phyloP scores from a whole-genome alignment of 2,113 vertebrate species.

The Pungitius pungitius region DNA sequence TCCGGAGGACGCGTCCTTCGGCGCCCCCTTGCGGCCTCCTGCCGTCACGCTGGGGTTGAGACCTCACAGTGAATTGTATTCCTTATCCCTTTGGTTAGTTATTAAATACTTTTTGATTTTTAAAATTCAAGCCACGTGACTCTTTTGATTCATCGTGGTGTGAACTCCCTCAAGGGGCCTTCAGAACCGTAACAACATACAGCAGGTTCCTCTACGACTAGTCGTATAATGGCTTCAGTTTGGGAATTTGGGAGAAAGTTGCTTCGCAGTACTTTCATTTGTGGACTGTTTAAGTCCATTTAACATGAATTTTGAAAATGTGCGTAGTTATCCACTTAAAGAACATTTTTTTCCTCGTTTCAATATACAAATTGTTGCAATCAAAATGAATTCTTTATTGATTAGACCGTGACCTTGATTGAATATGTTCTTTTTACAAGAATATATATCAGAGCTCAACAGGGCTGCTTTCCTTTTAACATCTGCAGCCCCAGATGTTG shows the following conservation, averaged over 20 bases:
- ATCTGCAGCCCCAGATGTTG: background rate
- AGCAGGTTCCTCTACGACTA: too few relatives aligned
- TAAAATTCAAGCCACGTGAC: too few relatives aligned
- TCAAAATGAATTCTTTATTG: background rate
- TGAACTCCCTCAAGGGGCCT: too few relatives aligned
- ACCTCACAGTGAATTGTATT: too few relatives aligned
- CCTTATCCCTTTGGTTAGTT: too few relatives aligned
- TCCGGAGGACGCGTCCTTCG: too few relatives aligned
- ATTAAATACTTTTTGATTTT: too few relatives aligned
- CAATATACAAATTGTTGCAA: background rate
- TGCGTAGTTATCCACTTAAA: background rate
- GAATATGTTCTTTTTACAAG: background rate
- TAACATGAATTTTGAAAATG: background rate
- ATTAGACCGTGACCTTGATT: background rate
- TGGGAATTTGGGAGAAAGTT: background rate
- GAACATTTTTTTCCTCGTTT: background rate
- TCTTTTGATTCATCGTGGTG: too few relatives aligned
- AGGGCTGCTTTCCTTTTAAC: conserved; percentile 5
- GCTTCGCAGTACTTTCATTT: background rate
- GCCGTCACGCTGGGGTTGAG: too few relatives aligned
- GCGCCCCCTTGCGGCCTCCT: too few relatives aligned
- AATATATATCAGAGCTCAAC: background rate
- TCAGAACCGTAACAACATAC: too few relatives aligned
- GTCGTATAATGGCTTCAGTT: too few relatives aligned
- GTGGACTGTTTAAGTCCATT: background rate